Percentiles rank a stretch among this genome's conserved stretches.
Evolutionary conservation across 2,113 vertebrate genomes (phyloP).

Genomic region (Brachirus orientalis): DNA sequence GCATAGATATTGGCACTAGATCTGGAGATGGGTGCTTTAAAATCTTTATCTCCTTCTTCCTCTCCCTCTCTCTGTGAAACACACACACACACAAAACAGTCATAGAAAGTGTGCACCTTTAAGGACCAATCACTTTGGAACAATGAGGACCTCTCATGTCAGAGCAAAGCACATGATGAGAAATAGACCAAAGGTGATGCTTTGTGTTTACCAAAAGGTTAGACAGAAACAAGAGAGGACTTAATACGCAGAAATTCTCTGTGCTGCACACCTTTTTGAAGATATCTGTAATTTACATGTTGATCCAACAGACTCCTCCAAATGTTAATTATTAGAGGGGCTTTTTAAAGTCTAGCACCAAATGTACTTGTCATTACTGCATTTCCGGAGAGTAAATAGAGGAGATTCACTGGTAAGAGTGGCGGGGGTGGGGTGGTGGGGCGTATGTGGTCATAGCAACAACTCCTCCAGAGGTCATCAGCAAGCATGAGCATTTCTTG

Average conservation of each 20-base stretch:
- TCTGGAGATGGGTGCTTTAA: too few species aligned
- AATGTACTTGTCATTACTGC: conserved; percentile 6
- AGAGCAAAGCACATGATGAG: conserved; percentile 52
- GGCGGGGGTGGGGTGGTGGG: neutral
- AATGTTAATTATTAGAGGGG: too few species aligned
- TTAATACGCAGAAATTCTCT: conserved; percentile 11
- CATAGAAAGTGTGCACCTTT: conserved; percentile 36
- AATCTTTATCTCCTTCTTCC: neutral
- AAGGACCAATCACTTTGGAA: conserved; percentile 57
- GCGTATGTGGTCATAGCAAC: neutral
- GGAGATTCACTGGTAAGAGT: neutral
- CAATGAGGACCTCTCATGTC: conserved; percentile 52
- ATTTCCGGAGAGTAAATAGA: conserved; percentile 6
- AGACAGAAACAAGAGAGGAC: conserved; percentile 8
- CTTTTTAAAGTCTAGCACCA: neutral
- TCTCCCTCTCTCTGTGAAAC: conserved; percentile 6
- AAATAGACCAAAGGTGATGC: conserved; percentile 39
- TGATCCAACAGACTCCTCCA: too few species aligned
- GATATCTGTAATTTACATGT: conserved; percentile 17
- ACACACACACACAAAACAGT: conserved; percentile 27
- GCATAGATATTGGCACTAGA: conserved; percentile 79
- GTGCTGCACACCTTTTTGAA: too few species aligned
- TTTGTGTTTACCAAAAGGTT: conserved; percentile 57
- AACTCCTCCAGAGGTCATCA: conserved; percentile 6
- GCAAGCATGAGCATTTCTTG: neutral